Evolutionary conservation across 2,113 vertebrate genomes (phyloP), one percentile per base, ranked within the genome.

Genomic region (Lepus europaeus): DNA sequence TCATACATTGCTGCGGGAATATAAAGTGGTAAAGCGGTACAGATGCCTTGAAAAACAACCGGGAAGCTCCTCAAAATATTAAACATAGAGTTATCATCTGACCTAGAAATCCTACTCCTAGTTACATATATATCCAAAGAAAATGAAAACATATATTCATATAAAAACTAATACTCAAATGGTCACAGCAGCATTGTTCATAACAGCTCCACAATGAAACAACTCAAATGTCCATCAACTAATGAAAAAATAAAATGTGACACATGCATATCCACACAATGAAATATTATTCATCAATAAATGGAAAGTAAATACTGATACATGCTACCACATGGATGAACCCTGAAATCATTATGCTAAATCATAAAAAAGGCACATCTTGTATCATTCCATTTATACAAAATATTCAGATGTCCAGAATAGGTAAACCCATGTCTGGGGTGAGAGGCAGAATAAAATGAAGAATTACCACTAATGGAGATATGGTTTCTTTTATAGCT

Each of bases 121-220:
- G 12, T 59, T 59, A 16, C 12, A 5, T 63, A 76, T 6, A 70
- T 45, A 49, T 12, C 33, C 11, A 53, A 64, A 27, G 86, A 36
- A 94, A 89, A 89, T 61, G 25, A 94, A 91, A 80, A 89, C 25
- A 63, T n/a, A 74, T 31, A 25, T 39, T n/a, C 22, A 64, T 27
- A 92, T 25, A 80, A 81, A 90, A 86, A 66, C 17, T 45, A 59
- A 49, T 33, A 56, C 13, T 74, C 9, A 64, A 89, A 88, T 82
- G 45, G 87, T 89, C 45, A 86, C 5, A 72, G 59, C 69, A 91
- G 84, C 39, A 95, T n/a, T 72, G 29, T 80, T 96, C 39, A 51
- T 79, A 76, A 90, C 9, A 93, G 29, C 25, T 83, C 45, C 33
- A 68, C 84, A 79, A 79, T 31, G 22, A 77, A 91, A 72, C 20